Percentiles rank a stretch among this genome's conserved stretches.
Conservation (phyloP, 2,797 vertebrate species). For the Lagodon rhomboides region DNA sequence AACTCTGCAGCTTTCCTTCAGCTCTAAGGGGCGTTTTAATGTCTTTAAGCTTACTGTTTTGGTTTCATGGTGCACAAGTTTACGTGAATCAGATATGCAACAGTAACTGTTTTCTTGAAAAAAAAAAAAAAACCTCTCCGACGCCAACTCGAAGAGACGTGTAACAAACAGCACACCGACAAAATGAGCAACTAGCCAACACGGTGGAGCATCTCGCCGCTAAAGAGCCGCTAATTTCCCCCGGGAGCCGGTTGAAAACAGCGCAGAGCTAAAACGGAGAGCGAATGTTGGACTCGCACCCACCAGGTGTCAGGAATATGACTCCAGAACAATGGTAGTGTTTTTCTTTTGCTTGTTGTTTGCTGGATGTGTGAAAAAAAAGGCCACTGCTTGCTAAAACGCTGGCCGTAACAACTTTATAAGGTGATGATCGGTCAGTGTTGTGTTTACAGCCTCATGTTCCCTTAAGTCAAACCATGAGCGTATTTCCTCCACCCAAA, state of each 20-base stretch:
- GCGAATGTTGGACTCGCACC: not conserved
- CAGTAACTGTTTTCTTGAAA: not conserved
- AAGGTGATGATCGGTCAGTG: not conserved
- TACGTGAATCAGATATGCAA: not conserved
- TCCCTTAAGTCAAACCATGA: not conserved
- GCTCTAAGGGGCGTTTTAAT: too few relatives aligned
- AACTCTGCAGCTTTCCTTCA: not conserved
- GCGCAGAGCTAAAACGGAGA: not conserved
- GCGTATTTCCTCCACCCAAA: not conserved
- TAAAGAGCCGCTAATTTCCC: too few relatives aligned
- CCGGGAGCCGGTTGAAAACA: not conserved
- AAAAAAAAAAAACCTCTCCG: not conserved
- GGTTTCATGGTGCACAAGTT: not conserved
- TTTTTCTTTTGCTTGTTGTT: too few relatives aligned
- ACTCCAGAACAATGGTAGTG: constrained; percentile 2
- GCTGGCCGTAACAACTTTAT: not conserved
- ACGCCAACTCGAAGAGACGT: not conserved
- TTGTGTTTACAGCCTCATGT: not conserved
- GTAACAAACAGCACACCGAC: too few relatives aligned
- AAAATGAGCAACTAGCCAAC: too few relatives aligned
- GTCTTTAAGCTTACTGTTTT: not conserved
- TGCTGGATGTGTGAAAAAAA: not conserved
- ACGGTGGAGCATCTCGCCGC: too few relatives aligned
- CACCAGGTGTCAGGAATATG: not conserved
- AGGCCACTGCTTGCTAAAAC: not conserved